Evolutionary conservation across 2,797 vertebrate genomes (phyloP), one percentile per base, ranked within the genome.

Genomic region (Remorina albescens): DNA sequence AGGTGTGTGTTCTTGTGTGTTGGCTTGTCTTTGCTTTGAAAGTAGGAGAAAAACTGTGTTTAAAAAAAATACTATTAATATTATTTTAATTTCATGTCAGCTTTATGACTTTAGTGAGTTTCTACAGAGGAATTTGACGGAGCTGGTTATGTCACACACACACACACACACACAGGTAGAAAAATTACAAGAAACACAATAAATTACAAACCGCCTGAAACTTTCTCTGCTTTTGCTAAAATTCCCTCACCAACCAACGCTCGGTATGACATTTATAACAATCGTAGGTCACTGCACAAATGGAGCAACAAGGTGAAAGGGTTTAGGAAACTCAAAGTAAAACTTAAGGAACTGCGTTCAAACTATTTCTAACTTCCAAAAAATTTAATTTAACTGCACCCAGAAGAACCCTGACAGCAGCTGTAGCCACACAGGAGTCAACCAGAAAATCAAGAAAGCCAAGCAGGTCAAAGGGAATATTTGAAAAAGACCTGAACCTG

Each of bases 391-490:
- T 51, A 61, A n/a, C 21, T 62, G 18, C 54, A 41, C 6, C n/a
- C 5, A 44, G 16, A 74, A 42, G 23, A 30, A 44, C 44, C 44
- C 39, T 32, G 55, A 37, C 25, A 70, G 47, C 59, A 69, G 65
- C n/a, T 68, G 39, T 3, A 30, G 2, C 36, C 30, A n/a, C 21
- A 28, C 36, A 64, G 12, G 2, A 54, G 53, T 71, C 41, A 78
- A 41, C 28, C 30, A 74, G 66, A 80, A 28, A 73, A 63, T 21
- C 39, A 26, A 85, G 19, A 60, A 55, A 51, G 66, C 15, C n/a
- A 26, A n/a, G 56, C 63, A 74, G 71, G 60, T 74, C 64, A 85
- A 74, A 76, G 76, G 46, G 53, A 61, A 44, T 6, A 19, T 3
- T 26, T 54, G 28, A 21, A 10, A 67, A 61, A 44, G 37, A 59